Conservation (phyloP, 2,797 vertebrate species). For the Epinephelus malabaricus region DNA sequence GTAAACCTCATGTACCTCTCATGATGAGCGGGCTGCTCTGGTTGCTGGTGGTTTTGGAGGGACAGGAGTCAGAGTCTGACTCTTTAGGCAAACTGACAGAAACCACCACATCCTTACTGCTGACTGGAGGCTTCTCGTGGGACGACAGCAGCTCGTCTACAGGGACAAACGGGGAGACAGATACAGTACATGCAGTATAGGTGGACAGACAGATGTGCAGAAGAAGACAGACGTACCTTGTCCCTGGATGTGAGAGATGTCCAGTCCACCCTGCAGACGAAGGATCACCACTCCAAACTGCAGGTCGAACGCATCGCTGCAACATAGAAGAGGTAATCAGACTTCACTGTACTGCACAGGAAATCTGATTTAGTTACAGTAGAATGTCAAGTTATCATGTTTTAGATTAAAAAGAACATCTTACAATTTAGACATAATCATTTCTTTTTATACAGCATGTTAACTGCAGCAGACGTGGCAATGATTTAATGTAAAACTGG, state of each 20-base stretch:
- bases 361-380: not conserved
- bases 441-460: no score
- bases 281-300: constrained; percentile 95
- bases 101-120: constrained; percentile 89
- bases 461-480: no score
- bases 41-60: constrained; percentile 85
- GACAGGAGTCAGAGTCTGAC: constrained; percentile 88
- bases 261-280: constrained; percentile 92
- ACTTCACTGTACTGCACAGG: not conserved
- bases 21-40: constrained; percentile 86
- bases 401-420: not conserved
- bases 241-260: constrained; percentile 95
- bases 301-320: constrained; percentile 95
- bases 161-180: not conserved
- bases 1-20: constrained; percentile 85
- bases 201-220: accelerated
- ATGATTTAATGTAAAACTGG: no score
- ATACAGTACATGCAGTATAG: not conserved
- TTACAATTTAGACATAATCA: not conserved
- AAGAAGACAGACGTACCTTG: constrained; percentile 84
- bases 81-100: constrained; percentile 90
- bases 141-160: constrained; percentile 92
- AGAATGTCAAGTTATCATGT: not conserved
- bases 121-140: constrained; percentile 90
- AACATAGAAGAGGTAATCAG: constrained; percentile 22